A percentile compares a stretch with the other conserved stretches of the same genome.
Conservation (phyloP, 1,140 invertebrate species). For the Apis cerana region DNA sequence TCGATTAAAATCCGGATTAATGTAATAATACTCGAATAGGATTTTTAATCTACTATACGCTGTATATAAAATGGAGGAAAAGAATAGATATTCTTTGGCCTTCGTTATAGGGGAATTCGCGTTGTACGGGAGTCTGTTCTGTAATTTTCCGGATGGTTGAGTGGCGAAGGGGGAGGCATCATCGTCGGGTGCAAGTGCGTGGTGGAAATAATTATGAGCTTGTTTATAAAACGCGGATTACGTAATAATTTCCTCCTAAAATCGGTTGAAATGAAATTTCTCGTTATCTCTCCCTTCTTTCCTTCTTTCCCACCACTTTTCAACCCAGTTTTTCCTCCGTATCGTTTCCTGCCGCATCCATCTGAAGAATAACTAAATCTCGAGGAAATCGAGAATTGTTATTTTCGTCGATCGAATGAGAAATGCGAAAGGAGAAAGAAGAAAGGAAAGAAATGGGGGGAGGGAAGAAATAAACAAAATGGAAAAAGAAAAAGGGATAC, state of each 20-base stretch:
- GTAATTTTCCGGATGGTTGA: not conserved
- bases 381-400: not conserved
- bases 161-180: too few species aligned
- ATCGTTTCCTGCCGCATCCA: not conserved
- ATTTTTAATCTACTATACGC: too few species aligned
- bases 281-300: not conserved
- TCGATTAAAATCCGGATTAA: too few species aligned
- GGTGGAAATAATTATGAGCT: constrained; percentile 1
- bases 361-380: constrained; percentile 22
- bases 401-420: not conserved
- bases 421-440: not conserved
- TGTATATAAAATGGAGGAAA: too few species aligned
- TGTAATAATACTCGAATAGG: too few species aligned
- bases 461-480: not conserved
- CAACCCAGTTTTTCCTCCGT: too few species aligned
- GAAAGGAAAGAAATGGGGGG: not conserved
- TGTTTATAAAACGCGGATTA: not conserved
- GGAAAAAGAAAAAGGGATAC: too few species aligned
- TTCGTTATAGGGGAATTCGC: too few species aligned
- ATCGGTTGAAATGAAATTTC: constrained; percentile 8
- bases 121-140: too few species aligned
- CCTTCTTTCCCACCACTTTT: not conserved
- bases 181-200: not conserved
- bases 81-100: too few species aligned
- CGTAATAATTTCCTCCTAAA: constrained; percentile 20